Evolutionary conservation across 2,797 vertebrate species (phyloP), one percentile per base, ranked within the genome.

Genomic region (Selene dorsalis): DNA sequence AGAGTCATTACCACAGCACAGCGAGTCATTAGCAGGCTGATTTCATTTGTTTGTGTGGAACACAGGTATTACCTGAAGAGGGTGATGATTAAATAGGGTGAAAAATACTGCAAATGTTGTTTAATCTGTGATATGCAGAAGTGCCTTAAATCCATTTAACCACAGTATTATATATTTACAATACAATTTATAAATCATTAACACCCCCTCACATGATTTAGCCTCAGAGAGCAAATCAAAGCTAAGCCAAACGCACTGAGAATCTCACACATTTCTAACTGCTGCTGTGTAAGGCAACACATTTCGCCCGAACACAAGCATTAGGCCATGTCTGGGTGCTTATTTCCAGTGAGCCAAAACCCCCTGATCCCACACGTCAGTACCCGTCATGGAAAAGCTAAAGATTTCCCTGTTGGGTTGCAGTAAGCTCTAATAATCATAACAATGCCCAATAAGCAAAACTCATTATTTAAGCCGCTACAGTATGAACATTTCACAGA

Each of bases 141-240:
- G 11, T 0, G 65, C 63, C 67, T 82, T 72, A 79, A 85, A 91
- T 88, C 86, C 79, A 47, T 89, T 91, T 81, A 78, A 82, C 69
- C 74, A 28, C 76, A 47, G 68, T 55, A 84, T 92, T 88, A 77
- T 89, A 69, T 85, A 89, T 91, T 90, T 91, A 91, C 88, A 89
- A 90, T 79, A 62, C 50, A 84, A 81, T 58, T 86, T 86, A 86
- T 88, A 79, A 92, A 89, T 92, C 88, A 91, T 90, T 88, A 85
- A 90, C 83, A 22, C 80, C 82, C 60, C 39, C 77, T 70, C 43
- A 43, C 68, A 62, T 60, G 69, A 80, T 72, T 85, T 73, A 74
- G 81, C 80, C 72, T 24, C 66, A 22, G 69, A 65, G 85, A 86
- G 74, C n/a, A 70, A 87, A 87, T 89, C 84, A 87, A 83, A 90